Evolutionary conservation across 2,113 vertebrate species (phyloP), one percentile per base, ranked within the genome.

Genomic region (Thunnus thynnus): DNA sequence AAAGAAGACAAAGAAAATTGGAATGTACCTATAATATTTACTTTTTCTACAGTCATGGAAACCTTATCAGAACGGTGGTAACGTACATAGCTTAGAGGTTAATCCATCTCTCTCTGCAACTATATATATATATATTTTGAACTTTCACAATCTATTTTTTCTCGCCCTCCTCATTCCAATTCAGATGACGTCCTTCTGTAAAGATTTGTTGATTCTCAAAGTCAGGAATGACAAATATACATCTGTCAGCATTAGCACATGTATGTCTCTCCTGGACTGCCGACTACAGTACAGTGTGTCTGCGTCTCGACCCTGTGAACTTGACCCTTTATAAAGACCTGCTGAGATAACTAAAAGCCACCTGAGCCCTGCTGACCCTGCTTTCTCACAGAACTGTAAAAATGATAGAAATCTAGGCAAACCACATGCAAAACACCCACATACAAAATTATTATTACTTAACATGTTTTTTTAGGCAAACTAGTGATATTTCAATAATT

Each of bases 261-360:
- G 47, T 12, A 5, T 32, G 7, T 32, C 48, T 8, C 13, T 16
- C 4, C 4, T n/a, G 7, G 20, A 27, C 46, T 6, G 30, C 16
- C 11, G 0, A 2, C 71, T 16, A 32, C 16, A 41, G 9, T 9
- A 9, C 36, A 9, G 9, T 41, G 9, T 41, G 10, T 44, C 4
- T 66, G 3, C 4, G 2, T 46, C 13, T 27, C 9, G 2, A 30
- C 47, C 18, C 57, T n/a, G n/a, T 27, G 8, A 47, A 62, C 20
- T 25, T 36, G 47, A 69, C 65, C 47, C 44, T 76, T 47, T 46
- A 64, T 16, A 18, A 14, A 68, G 47, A 69, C 36, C 30, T 71
- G 57, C 57, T 55, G 57, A 78, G 13, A 13, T 16, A 41, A 61
- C 22, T 20, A 3, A 5, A 58, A 60, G 4, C 27, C 76, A 46